These are phyloP conservation scores for Brachylomia viminalis DNA, from an alignment of 2,888 invertebrate genomes.

Conservation along the genomic window DNA sequence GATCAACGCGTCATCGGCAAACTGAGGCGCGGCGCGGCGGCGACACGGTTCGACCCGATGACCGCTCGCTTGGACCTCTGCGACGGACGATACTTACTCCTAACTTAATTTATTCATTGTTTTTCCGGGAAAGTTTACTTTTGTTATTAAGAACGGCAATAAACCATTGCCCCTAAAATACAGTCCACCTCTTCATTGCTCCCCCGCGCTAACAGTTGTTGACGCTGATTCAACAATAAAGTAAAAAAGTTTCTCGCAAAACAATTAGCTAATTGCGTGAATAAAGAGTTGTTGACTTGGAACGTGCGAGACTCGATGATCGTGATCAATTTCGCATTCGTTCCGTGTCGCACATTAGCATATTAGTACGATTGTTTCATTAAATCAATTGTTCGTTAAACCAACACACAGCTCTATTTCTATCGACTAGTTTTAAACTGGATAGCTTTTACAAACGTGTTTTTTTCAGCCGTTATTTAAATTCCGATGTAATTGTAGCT, in stretches of 20 bases:
- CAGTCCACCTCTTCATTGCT: too few species aligned
- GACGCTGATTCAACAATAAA: slow-evolving; percentile 38
- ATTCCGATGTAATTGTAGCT: slow-evolving; percentile 55
- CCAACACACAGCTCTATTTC: slow-evolving; percentile 58
- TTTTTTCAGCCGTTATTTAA: slow-evolving; percentile 42
- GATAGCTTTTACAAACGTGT: slow-evolving; percentile 39
- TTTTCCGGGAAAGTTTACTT: too few species aligned
- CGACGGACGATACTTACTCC: too few species aligned
- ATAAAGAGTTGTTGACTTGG: slow-evolving; percentile 61
- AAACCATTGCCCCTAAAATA: too few species aligned
- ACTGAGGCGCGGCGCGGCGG: too few species aligned
- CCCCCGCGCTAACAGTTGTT: too few species aligned
- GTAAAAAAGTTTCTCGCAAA: slow-evolving; percentile 54
- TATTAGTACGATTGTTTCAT: slow-evolving; percentile 78
- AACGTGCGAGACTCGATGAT: slow-evolving; percentile 60
- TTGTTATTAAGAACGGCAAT: too few species aligned
- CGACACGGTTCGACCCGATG: too few species aligned
- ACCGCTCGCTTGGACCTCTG: too few species aligned
- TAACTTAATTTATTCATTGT: too few species aligned
- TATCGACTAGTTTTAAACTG: slow-evolving; percentile 50
- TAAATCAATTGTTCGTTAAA: slow-evolving; percentile 76
- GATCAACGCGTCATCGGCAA: too few species aligned
- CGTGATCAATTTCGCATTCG: slow-evolving; percentile 73
- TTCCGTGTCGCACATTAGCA: slow-evolving; percentile 75
- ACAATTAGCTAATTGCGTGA: slow-evolving; percentile 61